Evolutionary conservation across 37 sponge, comb jelly and placozoan species (phyloP).

Genomic region (Agelas oroides): DNA sequence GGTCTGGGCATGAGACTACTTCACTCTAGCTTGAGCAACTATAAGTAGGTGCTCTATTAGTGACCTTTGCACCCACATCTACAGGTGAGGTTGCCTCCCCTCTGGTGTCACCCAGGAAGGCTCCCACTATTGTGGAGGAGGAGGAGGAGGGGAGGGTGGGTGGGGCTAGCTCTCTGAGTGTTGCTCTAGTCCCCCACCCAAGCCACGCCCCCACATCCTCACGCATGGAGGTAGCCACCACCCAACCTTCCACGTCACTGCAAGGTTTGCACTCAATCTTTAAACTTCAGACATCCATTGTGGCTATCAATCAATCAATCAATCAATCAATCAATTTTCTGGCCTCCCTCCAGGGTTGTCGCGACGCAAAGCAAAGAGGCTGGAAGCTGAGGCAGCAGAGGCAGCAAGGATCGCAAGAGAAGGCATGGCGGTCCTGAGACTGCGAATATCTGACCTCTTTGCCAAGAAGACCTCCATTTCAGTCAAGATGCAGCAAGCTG

Average conservation of each 20-base stretch:
- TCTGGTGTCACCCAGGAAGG: neutral
- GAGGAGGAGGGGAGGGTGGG: neutral
- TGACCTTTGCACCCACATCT: too few species aligned
- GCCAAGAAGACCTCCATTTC: constrained; percentile 15
- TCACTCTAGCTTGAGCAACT: too few species aligned
- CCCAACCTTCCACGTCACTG: too few species aligned
- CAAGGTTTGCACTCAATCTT: too few species aligned
- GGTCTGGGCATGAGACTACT: too few species aligned
- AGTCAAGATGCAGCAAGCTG: neutral
- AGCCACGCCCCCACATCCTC: too few species aligned
- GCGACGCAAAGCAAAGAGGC: neutral
- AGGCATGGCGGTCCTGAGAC: constrained; percentile 51
- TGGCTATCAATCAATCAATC: too few species aligned
- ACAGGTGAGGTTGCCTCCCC: neutral
- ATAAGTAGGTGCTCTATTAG: too few species aligned
- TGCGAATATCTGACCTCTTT: constrained; percentile 76
- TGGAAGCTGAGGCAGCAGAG: constrained; percentile 22
- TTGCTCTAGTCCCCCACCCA: too few species aligned
- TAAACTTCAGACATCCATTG: too few species aligned
- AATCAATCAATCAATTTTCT: too few species aligned
- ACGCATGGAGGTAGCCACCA: too few species aligned
- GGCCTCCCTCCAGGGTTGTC: constrained; percentile 13
- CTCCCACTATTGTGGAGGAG: neutral
- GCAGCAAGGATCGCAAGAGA: constrained; percentile 40
- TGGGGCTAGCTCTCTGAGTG: neutral